Conservation (phyloP, 1,140 invertebrate genomes). For the Fragariocoptes setiger region DNA sequence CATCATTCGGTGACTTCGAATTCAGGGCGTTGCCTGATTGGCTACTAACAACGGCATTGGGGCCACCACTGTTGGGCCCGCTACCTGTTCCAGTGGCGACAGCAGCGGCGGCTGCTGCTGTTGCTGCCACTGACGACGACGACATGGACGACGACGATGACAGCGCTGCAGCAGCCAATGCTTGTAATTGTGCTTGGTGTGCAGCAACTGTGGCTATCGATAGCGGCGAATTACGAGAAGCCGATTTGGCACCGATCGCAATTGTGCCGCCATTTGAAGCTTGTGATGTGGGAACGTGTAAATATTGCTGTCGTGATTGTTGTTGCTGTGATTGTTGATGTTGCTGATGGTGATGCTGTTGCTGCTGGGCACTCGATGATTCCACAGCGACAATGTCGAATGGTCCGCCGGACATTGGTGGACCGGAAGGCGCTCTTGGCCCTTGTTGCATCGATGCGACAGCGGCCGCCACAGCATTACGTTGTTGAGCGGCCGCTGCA, state of each 20-base stretch:
- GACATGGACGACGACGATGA: too few relatives aligned
- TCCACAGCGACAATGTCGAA: too few relatives aligned
- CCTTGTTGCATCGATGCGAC: constrained; percentile 5
- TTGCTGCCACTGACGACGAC: neutral
- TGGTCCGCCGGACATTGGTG: too few relatives aligned
- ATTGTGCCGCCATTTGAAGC: neutral
- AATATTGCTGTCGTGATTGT: neutral
- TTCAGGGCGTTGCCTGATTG: neutral
- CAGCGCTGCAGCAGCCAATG: too few relatives aligned
- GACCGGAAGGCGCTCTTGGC: too few relatives aligned
- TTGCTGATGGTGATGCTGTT: neutral
- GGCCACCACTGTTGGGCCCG: neutral
- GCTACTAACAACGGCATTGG: neutral
- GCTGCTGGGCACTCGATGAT: too few relatives aligned
- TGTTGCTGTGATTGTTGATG: neutral
- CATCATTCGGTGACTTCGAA: neutral
- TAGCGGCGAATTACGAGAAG: neutral
- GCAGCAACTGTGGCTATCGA: neutral
- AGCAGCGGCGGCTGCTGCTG: neutral
- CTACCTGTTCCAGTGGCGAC: neutral
- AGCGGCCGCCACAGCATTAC: neutral
- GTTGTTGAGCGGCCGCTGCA: neutral
- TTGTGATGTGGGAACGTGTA: neutral
- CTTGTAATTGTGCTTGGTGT: too few relatives aligned
- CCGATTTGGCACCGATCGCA: neutral